Evolutionary conservation across 2,888 invertebrate genomes (phyloP).

Genomic region (Drosophila paramelanica): DNA sequence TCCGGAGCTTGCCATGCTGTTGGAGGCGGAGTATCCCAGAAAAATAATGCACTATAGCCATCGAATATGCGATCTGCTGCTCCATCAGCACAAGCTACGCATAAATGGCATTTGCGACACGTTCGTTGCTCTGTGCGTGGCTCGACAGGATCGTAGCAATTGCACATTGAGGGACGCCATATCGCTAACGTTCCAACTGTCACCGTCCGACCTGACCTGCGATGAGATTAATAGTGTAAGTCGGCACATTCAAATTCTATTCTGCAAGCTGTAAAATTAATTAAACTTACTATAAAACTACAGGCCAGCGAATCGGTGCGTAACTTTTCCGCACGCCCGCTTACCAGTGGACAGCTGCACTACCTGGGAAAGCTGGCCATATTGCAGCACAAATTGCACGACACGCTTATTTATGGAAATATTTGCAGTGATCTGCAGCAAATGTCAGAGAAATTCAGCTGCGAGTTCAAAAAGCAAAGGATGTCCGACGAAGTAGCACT

Average conservation of each 20-base stretch:
- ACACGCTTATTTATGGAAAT: slow-evolving; percentile 38
- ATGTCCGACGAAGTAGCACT: slow-evolving; percentile 31
- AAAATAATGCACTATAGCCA: slow-evolving; percentile 67
- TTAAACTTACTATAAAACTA: neutral
- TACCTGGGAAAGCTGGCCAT: slow-evolving; percentile 50
- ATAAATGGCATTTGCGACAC: slow-evolving; percentile 56
- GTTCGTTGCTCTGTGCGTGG: slow-evolving; percentile 60
- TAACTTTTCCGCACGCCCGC: slow-evolving; percentile 43
- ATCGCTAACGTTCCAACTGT: slow-evolving; percentile 32
- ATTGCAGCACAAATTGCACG: slow-evolving; percentile 47
- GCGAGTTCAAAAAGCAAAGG: slow-evolving; percentile 13
- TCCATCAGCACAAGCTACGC: slow-evolving; percentile 22
- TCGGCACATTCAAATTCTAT: neutral
- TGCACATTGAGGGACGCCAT: slow-evolving; percentile 52
- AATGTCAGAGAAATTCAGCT: slow-evolving; percentile 49
- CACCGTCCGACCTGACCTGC: slow-evolving; percentile 41
- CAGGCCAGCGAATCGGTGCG: slow-evolving; percentile 36
- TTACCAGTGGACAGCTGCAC: slow-evolving; percentile 38
- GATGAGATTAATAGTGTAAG: slow-evolving; percentile 38
- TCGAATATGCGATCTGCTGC: slow-evolving; percentile 53
- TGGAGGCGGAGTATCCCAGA: slow-evolving; percentile 40
- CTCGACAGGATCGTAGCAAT: slow-evolving; percentile 17
- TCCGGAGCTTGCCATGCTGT: slow-evolving; percentile 31
- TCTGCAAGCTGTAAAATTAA: too few relatives aligned
- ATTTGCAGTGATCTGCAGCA: slow-evolving; percentile 39